Evolutionary conservation across 1,140 invertebrate genomes (phyloP).

Genomic region (Zaprionus davidi): DNA sequence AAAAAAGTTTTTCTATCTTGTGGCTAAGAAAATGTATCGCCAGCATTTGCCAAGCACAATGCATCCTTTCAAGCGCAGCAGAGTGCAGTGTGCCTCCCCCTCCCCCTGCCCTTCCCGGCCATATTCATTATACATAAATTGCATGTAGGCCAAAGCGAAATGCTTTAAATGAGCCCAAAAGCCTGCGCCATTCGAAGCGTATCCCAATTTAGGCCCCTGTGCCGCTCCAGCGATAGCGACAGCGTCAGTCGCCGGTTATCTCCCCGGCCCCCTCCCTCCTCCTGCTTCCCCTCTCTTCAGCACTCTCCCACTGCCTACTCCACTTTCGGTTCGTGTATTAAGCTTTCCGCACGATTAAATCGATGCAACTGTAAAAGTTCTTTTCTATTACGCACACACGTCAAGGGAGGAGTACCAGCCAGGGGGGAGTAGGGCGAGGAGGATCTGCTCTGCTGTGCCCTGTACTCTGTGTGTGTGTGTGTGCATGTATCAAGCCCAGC

Average conservation of each 20-base stretch:
- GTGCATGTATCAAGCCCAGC: constrained; percentile 62
- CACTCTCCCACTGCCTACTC: not conserved
- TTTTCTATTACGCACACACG: constrained; percentile 74
- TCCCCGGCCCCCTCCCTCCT: not conserved
- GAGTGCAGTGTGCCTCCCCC: constrained; percentile 52
- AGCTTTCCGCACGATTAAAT: constrained; percentile 84
- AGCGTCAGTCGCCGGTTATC: constrained; percentile 56
- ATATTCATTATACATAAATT: constrained; percentile 78
- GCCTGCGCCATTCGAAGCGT: constrained; percentile 66
- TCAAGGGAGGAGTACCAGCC: not conserved
- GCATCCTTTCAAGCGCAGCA: constrained; percentile 81
- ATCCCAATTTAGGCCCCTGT: constrained; percentile 77
- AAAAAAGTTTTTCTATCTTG: constrained; percentile 70
- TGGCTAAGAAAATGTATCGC: constrained; percentile 69
- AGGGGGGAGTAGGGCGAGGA: not conserved
- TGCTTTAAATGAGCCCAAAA: constrained; percentile 77
- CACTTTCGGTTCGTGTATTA: constrained; percentile 62
- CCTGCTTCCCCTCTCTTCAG: not conserved
- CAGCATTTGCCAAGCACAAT: constrained; percentile 62
- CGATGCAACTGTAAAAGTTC: constrained; percentile 81
- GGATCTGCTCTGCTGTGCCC: constrained; percentile 16
- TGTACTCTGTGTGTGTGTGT: not conserved
- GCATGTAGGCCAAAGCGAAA: constrained; percentile 70
- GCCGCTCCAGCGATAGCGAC: constrained; percentile 65
- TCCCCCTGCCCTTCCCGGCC: not conserved